These are phyloP conservation scores for Hirtodrosophila cameraria DNA, from an alignment of 2,888 invertebrate species.

Conservation along the genomic window DNA sequence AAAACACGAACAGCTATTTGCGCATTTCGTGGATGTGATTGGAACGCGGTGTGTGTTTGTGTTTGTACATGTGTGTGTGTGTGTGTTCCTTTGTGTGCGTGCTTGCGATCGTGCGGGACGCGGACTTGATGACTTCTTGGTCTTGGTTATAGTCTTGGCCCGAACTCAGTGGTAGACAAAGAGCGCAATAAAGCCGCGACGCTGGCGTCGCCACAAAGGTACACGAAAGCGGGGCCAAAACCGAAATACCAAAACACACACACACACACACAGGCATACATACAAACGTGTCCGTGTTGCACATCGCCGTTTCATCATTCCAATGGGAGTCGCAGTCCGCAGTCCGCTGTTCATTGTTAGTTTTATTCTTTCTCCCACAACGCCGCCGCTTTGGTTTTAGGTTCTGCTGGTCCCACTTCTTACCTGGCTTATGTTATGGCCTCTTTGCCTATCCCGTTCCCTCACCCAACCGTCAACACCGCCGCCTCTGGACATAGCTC, in stretches of 20 bases:
- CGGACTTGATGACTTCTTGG: constrained; percentile 57
- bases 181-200: constrained; percentile 68
- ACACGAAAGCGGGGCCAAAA: constrained; percentile 69
- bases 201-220: constrained; percentile 54
- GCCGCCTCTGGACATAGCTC: constrained; percentile 20
- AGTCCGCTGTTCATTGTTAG: constrained; percentile 70
- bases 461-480: background rate
- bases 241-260: constrained; percentile 54
- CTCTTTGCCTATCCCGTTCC: constrained; percentile 8
- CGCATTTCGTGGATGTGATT: constrained; percentile 66
- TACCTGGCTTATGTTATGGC: constrained; percentile 47
- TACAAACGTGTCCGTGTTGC: constrained; percentile 39
- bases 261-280: constrained; percentile 23
- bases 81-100: constrained; percentile 25
- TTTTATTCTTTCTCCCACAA: constrained; percentile 79
- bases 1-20: constrained; percentile 53
- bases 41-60: constrained; percentile 41
- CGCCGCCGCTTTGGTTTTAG: constrained; percentile 61
- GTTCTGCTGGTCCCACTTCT: constrained; percentile 61
- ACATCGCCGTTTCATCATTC: constrained; percentile 60
- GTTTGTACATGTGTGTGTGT: constrained; percentile 3
- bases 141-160: constrained; percentile 27
- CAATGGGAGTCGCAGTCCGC: constrained; percentile 69
- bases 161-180: constrained; percentile 64
- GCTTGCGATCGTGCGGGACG: constrained; percentile 43